These are phyloP conservation scores for Cataglyphis albicans DNA, from an alignment of 2,888 invertebrate species.

Conservation along the genomic window DNA sequence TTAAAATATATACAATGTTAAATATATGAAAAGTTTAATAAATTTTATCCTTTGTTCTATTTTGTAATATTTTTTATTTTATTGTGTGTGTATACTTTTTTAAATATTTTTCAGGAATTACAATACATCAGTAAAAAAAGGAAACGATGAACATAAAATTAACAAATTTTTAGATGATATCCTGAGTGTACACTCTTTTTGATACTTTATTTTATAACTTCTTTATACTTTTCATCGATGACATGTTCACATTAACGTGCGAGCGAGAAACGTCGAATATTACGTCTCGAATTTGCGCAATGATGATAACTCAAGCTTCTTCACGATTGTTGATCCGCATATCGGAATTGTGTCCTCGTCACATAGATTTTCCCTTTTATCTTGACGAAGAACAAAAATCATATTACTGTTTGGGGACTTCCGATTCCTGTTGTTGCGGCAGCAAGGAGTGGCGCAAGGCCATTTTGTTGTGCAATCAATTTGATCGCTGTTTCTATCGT, in stretches of 20 bases:
- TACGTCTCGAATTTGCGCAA: constrained; percentile 59
- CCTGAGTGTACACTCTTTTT: background rate
- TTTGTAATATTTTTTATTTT: constrained; percentile 1
- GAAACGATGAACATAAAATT: background rate
- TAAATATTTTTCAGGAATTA: background rate
- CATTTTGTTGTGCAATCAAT: constrained; percentile 34
- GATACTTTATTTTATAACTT: background rate
- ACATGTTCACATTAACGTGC: background rate
- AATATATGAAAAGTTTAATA: background rate
- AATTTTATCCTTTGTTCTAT: background rate
- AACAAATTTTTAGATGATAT: background rate
- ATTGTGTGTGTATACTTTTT: background rate
- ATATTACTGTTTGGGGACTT: constrained; percentile 59
- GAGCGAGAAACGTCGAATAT: background rate
- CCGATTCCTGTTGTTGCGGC: constrained; percentile 51
- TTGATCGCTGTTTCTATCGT: constrained; percentile 20
- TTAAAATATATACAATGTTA: background rate
- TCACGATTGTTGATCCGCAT: constrained; percentile 61
- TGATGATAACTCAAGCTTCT: constrained; percentile 66
- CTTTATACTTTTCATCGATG: background rate
- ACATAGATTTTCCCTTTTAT: constrained; percentile 64
- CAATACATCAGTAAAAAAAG: background rate
- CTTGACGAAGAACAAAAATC: constrained; percentile 73
- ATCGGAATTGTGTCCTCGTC: constrained; percentile 45
- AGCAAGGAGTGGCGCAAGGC: constrained; percentile 62